phyloP scores from a whole-genome alignment of 2,888 invertebrate species.

The Lasioglossum vierecki region DNA sequence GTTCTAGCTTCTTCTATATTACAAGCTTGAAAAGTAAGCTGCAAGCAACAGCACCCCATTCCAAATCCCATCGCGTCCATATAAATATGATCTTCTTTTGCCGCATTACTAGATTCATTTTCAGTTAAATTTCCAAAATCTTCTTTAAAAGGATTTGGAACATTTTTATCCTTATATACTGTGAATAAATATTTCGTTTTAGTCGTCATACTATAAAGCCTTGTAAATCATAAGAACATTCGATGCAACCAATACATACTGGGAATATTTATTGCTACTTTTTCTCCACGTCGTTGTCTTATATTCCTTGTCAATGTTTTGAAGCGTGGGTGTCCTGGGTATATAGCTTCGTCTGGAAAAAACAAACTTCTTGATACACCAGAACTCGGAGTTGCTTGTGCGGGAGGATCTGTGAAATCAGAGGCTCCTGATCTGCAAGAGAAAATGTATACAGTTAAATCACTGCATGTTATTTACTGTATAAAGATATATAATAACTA shows the following conservation, averaged over 20 bases:
- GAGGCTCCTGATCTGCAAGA: constrained; percentile 92
- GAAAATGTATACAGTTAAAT: constrained; percentile 44
- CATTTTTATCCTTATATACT: constrained; percentile 96
- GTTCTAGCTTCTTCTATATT: constrained; percentile 98
- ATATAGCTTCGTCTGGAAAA: constrained; percentile 98
- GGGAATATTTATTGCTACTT: constrained; percentile 98
- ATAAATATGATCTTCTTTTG: constrained; percentile 95
- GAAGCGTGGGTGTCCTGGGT: constrained; percentile 97
- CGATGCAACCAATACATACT: constrained; percentile 86
- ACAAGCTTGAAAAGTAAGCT: constrained; percentile 98
- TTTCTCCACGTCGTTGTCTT: constrained; percentile 94
- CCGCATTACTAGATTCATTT: constrained; percentile 88
- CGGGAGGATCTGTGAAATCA: constrained; percentile 93
- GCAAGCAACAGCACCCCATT: constrained; percentile 99
- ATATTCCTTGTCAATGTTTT: constrained; percentile 97
- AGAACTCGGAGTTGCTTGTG: constrained; percentile 88
- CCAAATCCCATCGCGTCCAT: constrained; percentile 99
- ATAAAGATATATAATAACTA: neutral
- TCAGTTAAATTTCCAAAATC: constrained; percentile 86
- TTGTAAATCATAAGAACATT: neutral
- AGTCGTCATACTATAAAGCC: constrained; percentile 5
- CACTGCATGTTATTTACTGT: neutral
- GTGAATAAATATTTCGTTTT: constrained; percentile 70
- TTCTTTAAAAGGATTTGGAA: constrained; percentile 91
- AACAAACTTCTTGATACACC: constrained; percentile 94